Percentiles rank a stretch among this genome's conserved stretches.
These are phyloP conservation scores for Glaucidium brasilianum DNA, from an alignment of 2,113 vertebrate species.

Conservation along the genomic window DNA sequence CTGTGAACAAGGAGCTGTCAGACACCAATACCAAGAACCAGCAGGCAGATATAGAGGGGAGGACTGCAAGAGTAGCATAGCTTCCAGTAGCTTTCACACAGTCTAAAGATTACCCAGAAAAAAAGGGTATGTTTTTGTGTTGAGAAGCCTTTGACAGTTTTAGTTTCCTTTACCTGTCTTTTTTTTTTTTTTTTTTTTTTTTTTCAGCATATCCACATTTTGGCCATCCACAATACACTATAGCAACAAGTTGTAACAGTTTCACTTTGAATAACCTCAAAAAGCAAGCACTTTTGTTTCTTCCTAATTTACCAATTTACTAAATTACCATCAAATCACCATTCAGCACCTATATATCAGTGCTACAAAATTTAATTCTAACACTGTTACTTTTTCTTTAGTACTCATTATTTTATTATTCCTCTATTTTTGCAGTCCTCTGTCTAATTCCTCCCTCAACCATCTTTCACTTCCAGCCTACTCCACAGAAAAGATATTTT, in stretches of 20 bases:
- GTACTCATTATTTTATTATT: background rate
- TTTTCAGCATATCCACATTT: background rate
- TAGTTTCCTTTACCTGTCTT: background rate
- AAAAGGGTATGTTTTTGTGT: background rate
- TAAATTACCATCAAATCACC: background rate
- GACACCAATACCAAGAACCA: background rate
- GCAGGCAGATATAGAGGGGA: background rate
- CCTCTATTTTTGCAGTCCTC: background rate
- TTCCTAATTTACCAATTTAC: background rate
- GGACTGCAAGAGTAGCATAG: rapidly evolving
- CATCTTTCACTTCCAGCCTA: background rate
- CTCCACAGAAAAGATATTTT: background rate
- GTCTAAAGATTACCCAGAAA: background rate
- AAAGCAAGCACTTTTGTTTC: background rate
- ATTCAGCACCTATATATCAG: background rate
- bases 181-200: background rate
- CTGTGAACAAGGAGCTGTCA: background rate
- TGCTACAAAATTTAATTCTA: background rate
- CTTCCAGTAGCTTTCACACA: background rate
- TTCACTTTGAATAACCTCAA: background rate
- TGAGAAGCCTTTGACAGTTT: background rate
- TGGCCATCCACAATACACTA: background rate
- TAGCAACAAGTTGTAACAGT: background rate
- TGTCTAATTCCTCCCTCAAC: background rate
- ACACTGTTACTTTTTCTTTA: background rate